phyloP scores from a whole-genome alignment of 1,140 invertebrate genomes.

The Pteromalus puparum region DNA sequence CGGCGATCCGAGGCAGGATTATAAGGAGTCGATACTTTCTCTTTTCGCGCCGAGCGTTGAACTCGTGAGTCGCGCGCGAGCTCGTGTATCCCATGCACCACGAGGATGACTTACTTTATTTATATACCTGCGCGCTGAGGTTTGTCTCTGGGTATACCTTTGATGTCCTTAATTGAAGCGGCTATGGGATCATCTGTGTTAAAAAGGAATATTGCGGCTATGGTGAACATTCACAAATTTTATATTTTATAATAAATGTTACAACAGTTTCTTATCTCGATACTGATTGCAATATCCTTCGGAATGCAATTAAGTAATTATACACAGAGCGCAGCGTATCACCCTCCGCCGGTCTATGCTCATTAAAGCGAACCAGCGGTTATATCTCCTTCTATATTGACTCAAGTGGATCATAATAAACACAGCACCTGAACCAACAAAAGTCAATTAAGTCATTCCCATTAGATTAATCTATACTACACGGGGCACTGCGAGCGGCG shows the following conservation, averaged over 20 bases:
- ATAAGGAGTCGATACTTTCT: slow-evolving; percentile 46
- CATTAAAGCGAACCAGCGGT: not conserved
- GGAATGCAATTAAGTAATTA: not conserved
- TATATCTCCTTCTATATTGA: not conserved
- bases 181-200: too few relatives aligned
- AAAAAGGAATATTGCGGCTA: too few relatives aligned
- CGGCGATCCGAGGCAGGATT: not conserved
- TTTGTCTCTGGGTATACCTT: not conserved
- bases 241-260: too few relatives aligned
- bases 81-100: not conserved
- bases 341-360: not conserved
- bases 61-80: slow-evolving; percentile 8
- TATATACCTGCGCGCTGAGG: not conserved
- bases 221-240: too few relatives aligned
- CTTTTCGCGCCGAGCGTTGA: slow-evolving; percentile 48
- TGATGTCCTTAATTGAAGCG: too few relatives aligned
- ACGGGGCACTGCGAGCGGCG: not conserved
- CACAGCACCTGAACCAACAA: not conserved
- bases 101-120: slow-evolving; percentile 11
- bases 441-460: not conserved
- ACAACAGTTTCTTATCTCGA: not conserved
- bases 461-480: not conserved
- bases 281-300: not conserved
- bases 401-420: not conserved
- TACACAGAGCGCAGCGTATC: not conserved